A percentile compares a stretch with the other conserved stretches of the same genome.
Conservation (phyloP, 1,140 invertebrate genomes). For the Oreohelix idahoensis region DNA sequence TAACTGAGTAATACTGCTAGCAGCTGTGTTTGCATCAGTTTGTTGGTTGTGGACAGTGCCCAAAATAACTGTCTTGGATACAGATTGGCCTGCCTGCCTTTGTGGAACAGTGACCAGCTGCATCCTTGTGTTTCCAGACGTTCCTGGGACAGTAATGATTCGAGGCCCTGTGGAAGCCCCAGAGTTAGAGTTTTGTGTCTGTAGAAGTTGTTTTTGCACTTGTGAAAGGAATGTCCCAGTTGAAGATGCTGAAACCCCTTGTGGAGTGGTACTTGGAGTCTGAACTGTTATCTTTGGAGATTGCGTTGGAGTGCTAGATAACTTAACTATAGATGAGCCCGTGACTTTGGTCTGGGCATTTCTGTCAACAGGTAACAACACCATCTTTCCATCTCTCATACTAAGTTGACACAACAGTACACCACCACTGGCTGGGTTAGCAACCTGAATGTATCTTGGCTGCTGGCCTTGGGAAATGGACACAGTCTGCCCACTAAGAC, state of each 20-base stretch:
- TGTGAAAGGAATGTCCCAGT: neutral
- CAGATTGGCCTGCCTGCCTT: neutral
- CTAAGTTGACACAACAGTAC: constrained; percentile 17
- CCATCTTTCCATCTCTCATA: constrained; percentile 20
- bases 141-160: constrained; percentile 16
- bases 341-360: neutral
- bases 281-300: constrained; percentile 7
- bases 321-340: neutral
- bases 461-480: neutral
- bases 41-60: neutral
- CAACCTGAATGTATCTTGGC: neutral
- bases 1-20: neutral
- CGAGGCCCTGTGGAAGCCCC: neutral
- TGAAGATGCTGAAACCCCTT: neutral
- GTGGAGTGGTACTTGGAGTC: neutral
- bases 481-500: neutral
- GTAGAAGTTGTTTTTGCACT: neutral
- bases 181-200: too few species aligned
- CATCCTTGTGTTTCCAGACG: neutral
- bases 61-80: neutral
- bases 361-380: constrained; percentile 25
- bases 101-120: constrained; percentile 13
- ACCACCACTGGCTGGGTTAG: constrained; percentile 8
- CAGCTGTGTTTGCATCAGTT: neutral
- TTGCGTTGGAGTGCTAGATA: neutral